Evolutionary conservation across 2,888 invertebrate genomes (phyloP), one percentile per base, ranked within the genome.

Genomic region (Eristalis intricaria): DNA sequence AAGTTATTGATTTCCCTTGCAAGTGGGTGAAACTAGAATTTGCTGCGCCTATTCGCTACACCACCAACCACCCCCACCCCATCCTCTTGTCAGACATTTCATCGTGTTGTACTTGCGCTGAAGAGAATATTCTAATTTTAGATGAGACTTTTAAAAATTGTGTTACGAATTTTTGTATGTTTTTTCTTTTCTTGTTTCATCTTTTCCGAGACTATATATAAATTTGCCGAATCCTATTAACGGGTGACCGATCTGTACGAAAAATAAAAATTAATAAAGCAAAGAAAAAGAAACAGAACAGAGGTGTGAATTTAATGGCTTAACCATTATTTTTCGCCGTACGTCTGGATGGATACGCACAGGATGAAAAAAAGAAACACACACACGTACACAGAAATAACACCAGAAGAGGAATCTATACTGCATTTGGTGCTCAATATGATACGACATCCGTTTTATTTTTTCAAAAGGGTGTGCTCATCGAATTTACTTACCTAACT

Each of bases 391-490:
- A 19, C n/a, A 43, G 4, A n/a, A 56, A 50, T 40, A 26, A 26
- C 19, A 60, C 74, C 64, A 50, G 56, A 61, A 2, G 22, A 38
- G 68, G n/a, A 61, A n/a, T 65, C 23, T 66, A 38, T 35, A 68
- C 76, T 63, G 80, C 70, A 80, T 70, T 74, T 65, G 23, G 10
- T 11, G 11, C 22, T 63, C 38, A 63, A 80, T 76, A 80, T 73
- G 80, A 70, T 22, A 60, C 66, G 64, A 75, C 80, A 66, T 81
- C 81, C 76, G 76, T 63, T 43, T 71, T 76, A 61, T 77, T 61
- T 79, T 66, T 71, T 60, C 40, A 86, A 86, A 86, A 82, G 85
- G 85, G 85, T 82, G 85, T 86, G 85, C 82, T 86, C 85, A 63
- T 66, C 70, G 69, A 13, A 10, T 70, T 32, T 66, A 81, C 81